Evolutionary conservation across 2,113 vertebrate species (phyloP).

Genomic region (Sitta europaea): DNA sequence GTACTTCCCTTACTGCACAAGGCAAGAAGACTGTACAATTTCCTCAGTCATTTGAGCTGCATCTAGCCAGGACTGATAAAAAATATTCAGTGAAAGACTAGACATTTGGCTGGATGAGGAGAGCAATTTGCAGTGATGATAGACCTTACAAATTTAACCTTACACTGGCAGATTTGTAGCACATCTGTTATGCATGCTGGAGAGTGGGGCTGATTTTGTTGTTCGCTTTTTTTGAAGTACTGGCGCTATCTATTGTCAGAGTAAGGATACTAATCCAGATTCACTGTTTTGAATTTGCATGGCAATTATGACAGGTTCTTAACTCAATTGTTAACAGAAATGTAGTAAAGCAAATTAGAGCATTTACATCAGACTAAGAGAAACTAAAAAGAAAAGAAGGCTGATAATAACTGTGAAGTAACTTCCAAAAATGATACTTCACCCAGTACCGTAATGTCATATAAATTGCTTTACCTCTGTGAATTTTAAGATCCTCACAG

Average conservation of each 20-base stretch:
- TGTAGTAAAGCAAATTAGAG: neutral
- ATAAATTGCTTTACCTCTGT: neutral
- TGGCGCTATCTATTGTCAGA: neutral
- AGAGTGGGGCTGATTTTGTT: neutral
- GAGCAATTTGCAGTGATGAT: neutral
- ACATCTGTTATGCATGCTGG: neutral
- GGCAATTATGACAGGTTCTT: neutral
- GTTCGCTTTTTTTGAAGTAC: neutral
- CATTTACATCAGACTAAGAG: neutral
- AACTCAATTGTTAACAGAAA: neutral
- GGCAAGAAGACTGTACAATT: neutral
- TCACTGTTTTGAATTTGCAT: neutral
- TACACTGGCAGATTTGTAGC: neutral
- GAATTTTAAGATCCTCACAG: neutral
- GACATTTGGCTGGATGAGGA: neutral
- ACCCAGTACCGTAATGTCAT: neutral
- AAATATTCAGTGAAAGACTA: neutral
- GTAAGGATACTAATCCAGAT: neutral
- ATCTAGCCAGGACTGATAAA: neutral
- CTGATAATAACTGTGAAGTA: neutral
- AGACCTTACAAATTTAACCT: neutral
- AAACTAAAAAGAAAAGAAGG: neutral
- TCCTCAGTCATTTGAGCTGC: neutral
- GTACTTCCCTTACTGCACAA: accelerated
- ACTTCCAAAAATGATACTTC: neutral